phyloP scores from a whole-genome alignment of 2,888 invertebrate species.

The Torymus tubicola region DNA sequence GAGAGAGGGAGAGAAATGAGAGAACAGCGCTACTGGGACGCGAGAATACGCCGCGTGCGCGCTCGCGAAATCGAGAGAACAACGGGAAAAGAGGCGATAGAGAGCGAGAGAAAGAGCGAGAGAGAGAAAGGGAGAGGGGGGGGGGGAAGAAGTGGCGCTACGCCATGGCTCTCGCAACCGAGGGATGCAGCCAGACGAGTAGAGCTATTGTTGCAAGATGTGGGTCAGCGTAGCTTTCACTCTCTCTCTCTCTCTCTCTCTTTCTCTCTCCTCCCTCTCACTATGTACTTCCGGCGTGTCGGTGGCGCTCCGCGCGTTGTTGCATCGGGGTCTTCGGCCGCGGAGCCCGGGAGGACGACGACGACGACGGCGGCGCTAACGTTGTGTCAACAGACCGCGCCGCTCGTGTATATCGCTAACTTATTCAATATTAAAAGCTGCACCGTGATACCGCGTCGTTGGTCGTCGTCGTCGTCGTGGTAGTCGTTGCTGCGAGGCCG shows the following conservation, averaged over 20 bases:
- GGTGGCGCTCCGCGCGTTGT: constrained; percentile 54
- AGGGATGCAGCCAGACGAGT: constrained; percentile 60
- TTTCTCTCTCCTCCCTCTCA: constrained; percentile 62
- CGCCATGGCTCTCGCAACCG: background rate
- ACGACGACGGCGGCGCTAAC: constrained; percentile 54
- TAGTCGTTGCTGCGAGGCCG: background rate
- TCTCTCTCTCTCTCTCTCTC: background rate
- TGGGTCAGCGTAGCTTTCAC: constrained; percentile 58
- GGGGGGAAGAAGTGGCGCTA: constrained; percentile 1
- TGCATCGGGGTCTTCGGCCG: constrained; percentile 46
- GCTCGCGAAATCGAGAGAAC: constrained; percentile 38
- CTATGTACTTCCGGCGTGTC: constrained; percentile 61
- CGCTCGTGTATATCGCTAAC: constrained; percentile 60
- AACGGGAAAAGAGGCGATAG: constrained; percentile 39
- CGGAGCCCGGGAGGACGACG: background rate
- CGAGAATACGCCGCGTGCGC: no score
- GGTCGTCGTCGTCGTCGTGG: background rate
- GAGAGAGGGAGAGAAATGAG: constrained; percentile 3
- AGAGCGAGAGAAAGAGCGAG: constrained; percentile 7
- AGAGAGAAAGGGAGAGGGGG: background rate
- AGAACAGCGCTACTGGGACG: background rate
- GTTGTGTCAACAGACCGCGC: constrained; percentile 61
- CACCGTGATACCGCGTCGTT: constrained; percentile 38
- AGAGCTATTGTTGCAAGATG: constrained; percentile 62
- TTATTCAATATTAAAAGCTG: constrained; percentile 62